Evolutionary conservation across 2,113 vertebrate species (phyloP).

Genomic region (Pelvicachromis taeniatus): DNA sequence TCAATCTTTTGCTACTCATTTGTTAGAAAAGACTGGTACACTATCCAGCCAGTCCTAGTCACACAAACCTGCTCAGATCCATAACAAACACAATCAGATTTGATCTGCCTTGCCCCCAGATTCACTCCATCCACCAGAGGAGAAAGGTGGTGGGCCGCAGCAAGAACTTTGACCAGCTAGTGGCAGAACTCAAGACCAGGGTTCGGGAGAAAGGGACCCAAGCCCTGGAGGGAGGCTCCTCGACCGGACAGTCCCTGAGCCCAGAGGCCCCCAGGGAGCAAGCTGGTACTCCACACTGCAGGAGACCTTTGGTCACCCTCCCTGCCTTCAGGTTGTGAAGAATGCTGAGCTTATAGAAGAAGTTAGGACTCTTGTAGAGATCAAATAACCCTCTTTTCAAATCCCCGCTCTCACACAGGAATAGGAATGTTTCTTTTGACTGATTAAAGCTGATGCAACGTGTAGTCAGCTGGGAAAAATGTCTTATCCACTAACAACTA

Average conservation of each 20-base stretch:
- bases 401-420: neutral
- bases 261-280: constrained; percentile 62
- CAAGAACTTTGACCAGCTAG: constrained; percentile 90
- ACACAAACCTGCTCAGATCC: neutral
- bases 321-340: constrained; percentile 75
- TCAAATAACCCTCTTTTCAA: neutral
- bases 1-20: neutral
- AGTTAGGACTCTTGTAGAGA: neutral
- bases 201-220: constrained; percentile 78
- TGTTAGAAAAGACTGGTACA: neutral
- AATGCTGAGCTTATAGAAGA: neutral
- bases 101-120: constrained; percentile 63
- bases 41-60: neutral
- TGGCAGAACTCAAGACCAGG: constrained; percentile 87
- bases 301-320: constrained; percentile 76
- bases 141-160: constrained; percentile 85
- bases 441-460: neutral
- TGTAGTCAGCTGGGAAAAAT: neutral
- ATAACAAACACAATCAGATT: neutral
- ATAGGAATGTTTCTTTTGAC: neutral
- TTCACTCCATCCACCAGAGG: constrained; percentile 91
- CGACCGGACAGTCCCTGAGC: constrained; percentile 47
- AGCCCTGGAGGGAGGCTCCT: constrained; percentile 59
- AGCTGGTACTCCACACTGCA: constrained; percentile 67
- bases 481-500: neutral